Evolutionary conservation across 2,113 vertebrate genomes (phyloP).

Genomic region (Cinclus cinclus): DNA sequence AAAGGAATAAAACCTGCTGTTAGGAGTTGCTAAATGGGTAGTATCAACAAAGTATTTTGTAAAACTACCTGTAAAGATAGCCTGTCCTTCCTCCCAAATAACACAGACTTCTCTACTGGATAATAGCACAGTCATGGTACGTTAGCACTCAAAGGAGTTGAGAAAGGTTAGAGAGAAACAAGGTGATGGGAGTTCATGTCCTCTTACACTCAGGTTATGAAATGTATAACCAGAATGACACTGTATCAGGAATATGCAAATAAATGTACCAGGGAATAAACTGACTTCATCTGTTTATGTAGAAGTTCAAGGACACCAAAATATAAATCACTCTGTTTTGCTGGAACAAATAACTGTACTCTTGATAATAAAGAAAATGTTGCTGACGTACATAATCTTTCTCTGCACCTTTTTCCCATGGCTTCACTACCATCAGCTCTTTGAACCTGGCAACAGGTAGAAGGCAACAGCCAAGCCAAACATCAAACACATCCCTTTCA

Average conservation of each 20-base stretch:
- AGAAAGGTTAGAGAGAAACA: conserved; percentile 33
- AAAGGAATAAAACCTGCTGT: background rate
- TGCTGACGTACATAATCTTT: background rate
- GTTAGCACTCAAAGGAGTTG: background rate
- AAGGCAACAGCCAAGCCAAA: conserved; percentile 25
- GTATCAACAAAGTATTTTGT: background rate
- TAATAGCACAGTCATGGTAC: background rate
- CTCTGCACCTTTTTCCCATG: conserved; percentile 10
- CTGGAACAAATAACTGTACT: conserved; percentile 16
- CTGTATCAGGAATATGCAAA: conserved; percentile 14
- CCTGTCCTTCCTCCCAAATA: background rate
- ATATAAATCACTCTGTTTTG: conserved; percentile 44
- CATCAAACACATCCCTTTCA: background rate
- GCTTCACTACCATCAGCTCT: background rate
- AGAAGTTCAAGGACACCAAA: conserved; percentile 52
- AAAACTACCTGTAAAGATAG: background rate
- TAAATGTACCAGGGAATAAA: conserved; percentile 14
- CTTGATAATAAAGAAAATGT: background rate
- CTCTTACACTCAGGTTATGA: conserved; percentile 17
- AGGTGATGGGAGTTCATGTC: conserved; percentile 10
- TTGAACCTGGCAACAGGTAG: background rate
- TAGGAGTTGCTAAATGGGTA: background rate
- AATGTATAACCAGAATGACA: conserved; percentile 32
- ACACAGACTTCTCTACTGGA: background rate
- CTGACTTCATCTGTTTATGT: conserved; percentile 35